Conservation (phyloP, 2,797 vertebrate genomes). For the Mormyrops attenuatus region DNA sequence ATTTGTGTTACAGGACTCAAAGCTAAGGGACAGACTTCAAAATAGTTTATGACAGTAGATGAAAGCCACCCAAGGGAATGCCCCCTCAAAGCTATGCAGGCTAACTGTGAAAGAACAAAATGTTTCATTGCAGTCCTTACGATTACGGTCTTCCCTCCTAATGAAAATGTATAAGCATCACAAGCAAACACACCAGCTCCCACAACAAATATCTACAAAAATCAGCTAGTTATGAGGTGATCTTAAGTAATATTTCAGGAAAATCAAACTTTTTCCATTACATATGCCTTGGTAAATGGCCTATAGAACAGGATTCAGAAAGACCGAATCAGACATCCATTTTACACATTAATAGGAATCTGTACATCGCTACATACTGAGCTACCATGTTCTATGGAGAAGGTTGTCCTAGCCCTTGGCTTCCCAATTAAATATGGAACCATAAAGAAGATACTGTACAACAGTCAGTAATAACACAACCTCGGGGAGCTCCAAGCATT, state of each 20-base stretch:
- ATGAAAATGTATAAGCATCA: not conserved
- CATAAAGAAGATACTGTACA: not conserved
- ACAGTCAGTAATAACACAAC: constrained; percentile 8
- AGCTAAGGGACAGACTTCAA: not conserved
- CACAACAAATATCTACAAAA: not conserved
- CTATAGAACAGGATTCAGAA: not conserved
- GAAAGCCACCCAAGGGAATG: not conserved
- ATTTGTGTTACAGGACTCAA: not conserved
- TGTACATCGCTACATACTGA: constrained; percentile 7
- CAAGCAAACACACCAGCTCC: not conserved
- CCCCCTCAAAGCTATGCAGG: not conserved
- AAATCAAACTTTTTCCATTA: constrained; percentile 1
- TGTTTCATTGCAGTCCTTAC: not conserved
- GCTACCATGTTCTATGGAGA: constrained; percentile 4
- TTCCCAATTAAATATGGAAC: constrained; percentile 9
- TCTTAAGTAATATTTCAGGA: not conserved
- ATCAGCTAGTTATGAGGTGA: not conserved
- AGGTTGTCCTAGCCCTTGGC: constrained; percentile 11
- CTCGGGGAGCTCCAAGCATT: not conserved
- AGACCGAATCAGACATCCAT: not conserved
- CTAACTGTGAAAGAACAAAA: not conserved
- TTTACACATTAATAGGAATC: not conserved
- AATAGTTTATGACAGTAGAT: not conserved
- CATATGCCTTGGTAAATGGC: not conserved
- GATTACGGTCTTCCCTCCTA: not conserved